Evolutionary conservation across 1,140 invertebrate genomes (phyloP).

Genomic region (Catajapyx aquilonaris): DNA sequence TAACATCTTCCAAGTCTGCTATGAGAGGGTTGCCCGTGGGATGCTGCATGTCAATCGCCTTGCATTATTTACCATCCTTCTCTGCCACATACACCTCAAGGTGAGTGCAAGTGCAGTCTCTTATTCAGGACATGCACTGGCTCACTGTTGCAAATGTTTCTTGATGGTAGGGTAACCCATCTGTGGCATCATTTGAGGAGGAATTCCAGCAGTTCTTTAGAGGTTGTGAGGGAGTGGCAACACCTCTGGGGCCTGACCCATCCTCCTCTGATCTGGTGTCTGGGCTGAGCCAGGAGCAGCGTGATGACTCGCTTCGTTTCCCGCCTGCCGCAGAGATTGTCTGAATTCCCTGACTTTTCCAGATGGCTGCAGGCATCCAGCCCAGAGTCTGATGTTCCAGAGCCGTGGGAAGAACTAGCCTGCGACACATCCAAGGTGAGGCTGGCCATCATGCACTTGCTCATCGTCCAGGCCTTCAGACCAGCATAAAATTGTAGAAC

Average conservation of each 20-base stretch:
- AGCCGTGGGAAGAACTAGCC: conserved; percentile 79
- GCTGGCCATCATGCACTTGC: no score
- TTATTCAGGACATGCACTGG: no score
- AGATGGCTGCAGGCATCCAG: conserved; percentile 74
- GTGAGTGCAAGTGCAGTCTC: no score
- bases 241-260: conserved; percentile 20
- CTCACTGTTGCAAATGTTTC: no score
- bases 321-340: conserved; percentile 47
- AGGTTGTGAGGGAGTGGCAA: conserved; percentile 65
- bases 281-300: conserved; percentile 59
- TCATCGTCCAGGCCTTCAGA: no score
- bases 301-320: conserved; percentile 50
- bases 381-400: conserved; percentile 77
- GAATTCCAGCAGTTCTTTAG: conserved; percentile 90
- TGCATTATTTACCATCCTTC: conserved; percentile 77
- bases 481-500: no score
- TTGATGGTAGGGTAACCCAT: no score
- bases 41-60: conserved; percentile 93
- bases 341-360: conserved; percentile 51
- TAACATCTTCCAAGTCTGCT: conserved; percentile 43
- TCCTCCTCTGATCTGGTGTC: conserved; percentile 21
- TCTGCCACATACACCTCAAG: conserved; percentile 83
- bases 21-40: conserved; percentile 82
- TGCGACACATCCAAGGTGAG: no score
- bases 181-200: conserved; percentile 64